phyloP scores from a whole-genome alignment of 1,140 invertebrate genomes.

The Sitodiplosis mosellana region DNA sequence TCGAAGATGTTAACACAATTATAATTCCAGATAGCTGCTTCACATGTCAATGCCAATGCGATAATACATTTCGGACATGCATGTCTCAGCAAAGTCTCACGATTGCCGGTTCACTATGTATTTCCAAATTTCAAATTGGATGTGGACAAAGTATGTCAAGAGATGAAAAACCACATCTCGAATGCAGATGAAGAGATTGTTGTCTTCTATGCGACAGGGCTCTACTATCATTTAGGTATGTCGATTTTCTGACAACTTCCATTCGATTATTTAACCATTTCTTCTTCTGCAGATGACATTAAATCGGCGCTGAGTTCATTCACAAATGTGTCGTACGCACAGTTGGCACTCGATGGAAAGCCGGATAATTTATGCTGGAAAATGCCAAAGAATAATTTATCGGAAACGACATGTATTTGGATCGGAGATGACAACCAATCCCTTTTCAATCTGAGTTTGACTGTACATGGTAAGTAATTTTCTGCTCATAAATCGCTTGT shows the following conservation, averaged over 20 bases:
- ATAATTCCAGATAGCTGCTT: conserved; percentile 36
- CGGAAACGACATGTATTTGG: background rate
- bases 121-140: conserved; percentile 40
- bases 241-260: too few relatives aligned
- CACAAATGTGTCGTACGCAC: background rate
- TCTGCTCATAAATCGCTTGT: too few relatives aligned
- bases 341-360: background rate
- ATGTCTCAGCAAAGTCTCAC: conserved; percentile 59
- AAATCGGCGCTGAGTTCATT: background rate
- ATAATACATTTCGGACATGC: conserved; percentile 82
- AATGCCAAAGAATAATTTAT: background rate
- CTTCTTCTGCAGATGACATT: background rate
- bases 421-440: conserved; percentile 3
- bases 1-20: too few relatives aligned
- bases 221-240: conserved; percentile 40
- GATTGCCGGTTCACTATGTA: conserved; percentile 53
- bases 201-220: conserved; percentile 55
- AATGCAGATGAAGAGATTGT: conserved; percentile 29
- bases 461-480: conserved; percentile 1
- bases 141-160: conserved; percentile 20
- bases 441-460: conserved; percentile 2
- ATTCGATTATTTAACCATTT: too few relatives aligned
- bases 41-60: conserved; percentile 66
- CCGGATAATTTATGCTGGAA: conserved; percentile 1
- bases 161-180: conserved; percentile 13